Evolutionary conservation across 2,797 vertebrate species (phyloP).

Genomic region (Falco concolor): DNA sequence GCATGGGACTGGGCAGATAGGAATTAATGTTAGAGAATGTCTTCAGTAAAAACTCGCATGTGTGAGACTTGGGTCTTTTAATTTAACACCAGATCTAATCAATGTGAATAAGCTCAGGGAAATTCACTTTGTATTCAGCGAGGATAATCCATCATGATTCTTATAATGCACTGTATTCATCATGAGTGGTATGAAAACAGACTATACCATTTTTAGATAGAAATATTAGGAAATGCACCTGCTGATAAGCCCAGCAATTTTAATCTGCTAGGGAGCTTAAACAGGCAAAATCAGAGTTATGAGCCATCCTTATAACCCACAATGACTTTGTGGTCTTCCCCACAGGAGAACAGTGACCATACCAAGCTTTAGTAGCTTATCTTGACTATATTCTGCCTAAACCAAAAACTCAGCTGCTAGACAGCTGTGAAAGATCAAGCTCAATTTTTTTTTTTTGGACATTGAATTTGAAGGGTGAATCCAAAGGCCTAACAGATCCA

Average conservation of each 20-base stretch:
- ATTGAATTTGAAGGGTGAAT: conserved; percentile 30
- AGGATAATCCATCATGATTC: not conserved
- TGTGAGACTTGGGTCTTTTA: not conserved
- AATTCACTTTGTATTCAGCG: not conserved
- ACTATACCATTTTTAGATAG: not conserved
- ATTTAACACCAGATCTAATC: not conserved
- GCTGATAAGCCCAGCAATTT: not conserved
- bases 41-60: not conserved
- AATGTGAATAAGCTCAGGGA: not conserved
- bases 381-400: not conserved
- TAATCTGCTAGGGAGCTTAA: not conserved
- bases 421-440: conserved; percentile 50
- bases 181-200: not conserved
- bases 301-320: not conserved
- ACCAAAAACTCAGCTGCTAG: conserved; percentile 36
- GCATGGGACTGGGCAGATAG: not conserved
- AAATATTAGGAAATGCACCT: conserved; percentile 2
- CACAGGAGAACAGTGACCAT: not conserved
- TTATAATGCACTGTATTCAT: not conserved
- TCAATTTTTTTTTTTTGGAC: conserved; percentile 9
- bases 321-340: not conserved
- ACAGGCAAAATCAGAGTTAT: not conserved
- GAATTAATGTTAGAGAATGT: not conserved
- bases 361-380: not conserved
- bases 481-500: conserved; percentile 16